Percentiles rank a stretch among this genome's conserved stretches.
phyloP scores from a whole-genome alignment of 2,113 vertebrate genomes.

The Mugil cephalus region DNA sequence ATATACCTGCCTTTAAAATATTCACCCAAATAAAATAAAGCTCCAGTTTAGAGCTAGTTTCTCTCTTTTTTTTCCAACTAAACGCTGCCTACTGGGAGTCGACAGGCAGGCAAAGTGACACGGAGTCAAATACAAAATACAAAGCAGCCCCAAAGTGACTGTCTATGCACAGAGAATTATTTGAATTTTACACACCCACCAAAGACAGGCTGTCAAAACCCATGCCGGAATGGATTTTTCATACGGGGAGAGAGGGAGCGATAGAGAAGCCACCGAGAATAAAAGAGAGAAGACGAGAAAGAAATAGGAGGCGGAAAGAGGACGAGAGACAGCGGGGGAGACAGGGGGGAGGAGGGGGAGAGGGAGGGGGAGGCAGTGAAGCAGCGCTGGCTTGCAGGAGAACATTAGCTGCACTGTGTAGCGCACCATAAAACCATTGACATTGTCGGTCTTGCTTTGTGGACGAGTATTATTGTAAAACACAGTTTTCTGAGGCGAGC shows the following conservation, averaged over 20 bases:
- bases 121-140: constrained; percentile 49
- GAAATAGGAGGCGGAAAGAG: constrained; percentile 4
- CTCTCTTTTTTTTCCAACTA: constrained; percentile 1
- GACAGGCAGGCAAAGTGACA: constrained; percentile 51
- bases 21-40: neutral
- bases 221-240: constrained; percentile 67
- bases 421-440: constrained; percentile 69
- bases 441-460: constrained; percentile 67
- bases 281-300: constrained; percentile 13
- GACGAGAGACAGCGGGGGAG: constrained; percentile 13
- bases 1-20: constrained; percentile 19
- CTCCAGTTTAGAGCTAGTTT: neutral
- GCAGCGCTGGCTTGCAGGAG: constrained; percentile 48
- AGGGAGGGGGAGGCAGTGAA: constrained; percentile 50
- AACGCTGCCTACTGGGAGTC: constrained; percentile 36
- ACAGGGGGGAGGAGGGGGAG: no score
- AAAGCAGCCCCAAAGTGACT: constrained; percentile 59
- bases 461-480: constrained; percentile 71
- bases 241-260: constrained; percentile 46
- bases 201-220: constrained; percentile 71
- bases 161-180: constrained; percentile 61
- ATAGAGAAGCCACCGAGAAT: constrained; percentile 20
- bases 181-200: constrained; percentile 68
- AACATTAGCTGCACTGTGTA: constrained; percentile 68
- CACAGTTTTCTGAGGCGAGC: constrained; percentile 68